phyloP scores from a whole-genome alignment of 2,797 vertebrate genomes.

The Enteromius trimaculatus region DNA sequence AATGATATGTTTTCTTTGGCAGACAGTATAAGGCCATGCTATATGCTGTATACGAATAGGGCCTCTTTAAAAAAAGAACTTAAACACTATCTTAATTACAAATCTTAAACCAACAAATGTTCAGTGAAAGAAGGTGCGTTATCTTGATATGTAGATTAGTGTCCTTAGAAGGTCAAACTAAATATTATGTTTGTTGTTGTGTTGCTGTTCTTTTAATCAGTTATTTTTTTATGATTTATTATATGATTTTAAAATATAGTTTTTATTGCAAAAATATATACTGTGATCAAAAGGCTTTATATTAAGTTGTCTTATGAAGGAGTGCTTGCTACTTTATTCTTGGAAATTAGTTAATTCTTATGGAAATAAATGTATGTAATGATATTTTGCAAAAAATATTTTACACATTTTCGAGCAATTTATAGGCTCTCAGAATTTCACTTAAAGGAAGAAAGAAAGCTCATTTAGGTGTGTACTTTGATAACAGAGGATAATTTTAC shows the following conservation, averaged over 20 bases:
- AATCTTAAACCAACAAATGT: not conserved
- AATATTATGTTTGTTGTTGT: not conserved
- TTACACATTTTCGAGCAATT: not conserved
- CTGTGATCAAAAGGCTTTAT: not conserved
- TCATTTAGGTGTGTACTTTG: not conserved
- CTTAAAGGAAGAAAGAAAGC: not conserved
- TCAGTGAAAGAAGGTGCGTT: not conserved
- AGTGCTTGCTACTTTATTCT: not conserved
- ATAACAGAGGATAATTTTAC: not conserved
- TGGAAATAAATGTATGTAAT: not conserved
- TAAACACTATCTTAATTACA: not conserved
- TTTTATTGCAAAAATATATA: not conserved
- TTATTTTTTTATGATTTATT: no score
- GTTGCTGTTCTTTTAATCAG: not conserved
- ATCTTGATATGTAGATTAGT: not conserved
- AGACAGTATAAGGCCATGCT: not conserved
- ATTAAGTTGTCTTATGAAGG: not conserved
- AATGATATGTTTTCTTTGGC: not conserved
- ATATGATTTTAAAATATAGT: no score
- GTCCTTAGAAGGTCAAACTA: not conserved
- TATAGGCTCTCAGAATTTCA: not conserved
- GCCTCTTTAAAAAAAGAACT: not conserved
- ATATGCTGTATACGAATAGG: not conserved
- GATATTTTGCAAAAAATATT: not conserved
- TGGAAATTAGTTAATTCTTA: not conserved